Evolutionary conservation across 2,888 invertebrate species (phyloP), one percentile per base, ranked within the genome.

Genomic region (Stenoptilia bipunctidactyla): DNA sequence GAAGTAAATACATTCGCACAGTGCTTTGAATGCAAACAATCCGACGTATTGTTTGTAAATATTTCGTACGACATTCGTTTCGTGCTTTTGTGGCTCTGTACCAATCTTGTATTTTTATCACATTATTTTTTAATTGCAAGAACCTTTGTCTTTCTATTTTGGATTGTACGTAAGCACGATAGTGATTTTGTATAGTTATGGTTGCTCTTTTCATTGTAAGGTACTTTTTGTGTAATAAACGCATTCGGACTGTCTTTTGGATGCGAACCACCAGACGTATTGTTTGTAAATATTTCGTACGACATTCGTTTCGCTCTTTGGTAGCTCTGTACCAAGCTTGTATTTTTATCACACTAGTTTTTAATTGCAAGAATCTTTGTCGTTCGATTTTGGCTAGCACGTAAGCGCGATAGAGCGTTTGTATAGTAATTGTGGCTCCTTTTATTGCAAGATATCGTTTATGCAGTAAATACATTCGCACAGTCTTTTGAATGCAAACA

Each of bases 31-130:
- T 25, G 9, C 9, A 9, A 25, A n/a, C 25, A 9, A 25, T 25
- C 25, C 9, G 25, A 25, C 25, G 25, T 25, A 6, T 25, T 25
- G 5, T 25, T 5, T 25, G 9, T 25, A 25, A 5, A 25, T 25
- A 25, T 25, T 25, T 5, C 25, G 25, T 25, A 6, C 9, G 5
- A 6, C 25, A 6, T n/a, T n/a, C n/a, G n/a, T n/a, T n/a, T n/a
- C n/a, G n/a, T n/a, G n/a, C n/a, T n/a, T n/a, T n/a, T n/a, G n/a
- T n/a, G n/a, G n/a, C n/a, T n/a, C n/a, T 63, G 43, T 74, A 87
- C 37, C 50, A 55, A 38, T 51, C 64, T 50, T 88, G 88, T 45
- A 86, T 69, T 57, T 56, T 70, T 38, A 72, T 46, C 2, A 62
- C 55, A 1, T 77, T 66, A n/a, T 56, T 53, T 50, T 62, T 84